phyloP scores from a whole-genome alignment of 2,797 vertebrate genomes.

The Sternotherus odoratus region DNA sequence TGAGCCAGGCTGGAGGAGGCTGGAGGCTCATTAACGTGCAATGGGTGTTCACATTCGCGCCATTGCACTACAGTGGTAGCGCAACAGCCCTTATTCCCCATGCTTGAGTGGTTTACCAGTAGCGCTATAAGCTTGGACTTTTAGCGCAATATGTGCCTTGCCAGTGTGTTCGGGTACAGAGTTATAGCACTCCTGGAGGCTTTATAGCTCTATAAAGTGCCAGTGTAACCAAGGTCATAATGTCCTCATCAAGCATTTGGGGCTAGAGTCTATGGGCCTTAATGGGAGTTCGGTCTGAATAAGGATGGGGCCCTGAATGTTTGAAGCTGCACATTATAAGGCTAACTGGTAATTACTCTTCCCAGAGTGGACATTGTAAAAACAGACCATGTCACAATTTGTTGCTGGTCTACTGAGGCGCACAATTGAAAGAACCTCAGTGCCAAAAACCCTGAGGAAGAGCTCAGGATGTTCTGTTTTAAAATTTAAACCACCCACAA shows the following conservation, averaged over 20 bases:
- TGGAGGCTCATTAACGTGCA: too few relatives aligned
- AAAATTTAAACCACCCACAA: conserved; percentile 8
- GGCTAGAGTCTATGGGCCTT: background rate
- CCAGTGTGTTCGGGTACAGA: too few relatives aligned
- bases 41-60: too few relatives aligned
- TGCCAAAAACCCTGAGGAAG: conserved; percentile 44
- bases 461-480: conserved; percentile 15
- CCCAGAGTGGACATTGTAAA: conserved; percentile 61
- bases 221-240: too few relatives aligned
- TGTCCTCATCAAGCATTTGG: background rate
- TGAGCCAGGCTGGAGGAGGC: too few relatives aligned
- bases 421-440: conserved; percentile 29
- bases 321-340: conserved; percentile 45
- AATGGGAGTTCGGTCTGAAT: conserved; percentile 43
- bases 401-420: conserved; percentile 59
- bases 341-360: conserved; percentile 67
- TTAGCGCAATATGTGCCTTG: too few relatives aligned
- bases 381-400: conserved; percentile 66
- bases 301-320: conserved; percentile 58
- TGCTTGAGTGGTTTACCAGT: too few relatives aligned
- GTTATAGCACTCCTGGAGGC: too few relatives aligned
- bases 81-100: too few relatives aligned
- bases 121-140: too few relatives aligned
- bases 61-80: too few relatives aligned
- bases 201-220: too few relatives aligned